Evolutionary conservation across 1,140 invertebrate species (phyloP).

Genomic region (Sipha flava): DNA sequence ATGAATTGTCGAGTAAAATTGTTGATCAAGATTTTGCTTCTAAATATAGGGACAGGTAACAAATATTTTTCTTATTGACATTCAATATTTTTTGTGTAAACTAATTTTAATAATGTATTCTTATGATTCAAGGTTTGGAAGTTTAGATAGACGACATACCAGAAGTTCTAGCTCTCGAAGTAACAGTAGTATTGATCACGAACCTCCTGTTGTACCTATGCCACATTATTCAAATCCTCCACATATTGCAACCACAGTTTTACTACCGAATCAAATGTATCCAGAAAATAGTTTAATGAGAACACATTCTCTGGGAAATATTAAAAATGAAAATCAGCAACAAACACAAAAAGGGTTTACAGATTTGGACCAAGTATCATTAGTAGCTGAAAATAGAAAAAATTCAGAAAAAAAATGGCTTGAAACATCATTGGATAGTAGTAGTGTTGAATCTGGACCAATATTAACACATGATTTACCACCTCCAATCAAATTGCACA

Average conservation of each 20-base stretch:
- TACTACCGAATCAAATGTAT: conserved; percentile 46
- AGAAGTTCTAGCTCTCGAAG: conserved; percentile 13
- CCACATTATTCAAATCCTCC: not conserved
- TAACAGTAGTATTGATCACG: not conserved
- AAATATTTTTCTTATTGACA: no score
- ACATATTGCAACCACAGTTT: conserved; percentile 35
- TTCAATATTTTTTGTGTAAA: no score
- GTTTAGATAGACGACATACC: conserved; percentile 50
- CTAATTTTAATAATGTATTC: not conserved
- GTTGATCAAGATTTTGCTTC: not conserved
- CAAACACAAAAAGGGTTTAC: not conserved
- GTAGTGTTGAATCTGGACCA: not conserved
- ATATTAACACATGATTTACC: not conserved
- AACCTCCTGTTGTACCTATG: not conserved
- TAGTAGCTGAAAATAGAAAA: conserved; percentile 34
- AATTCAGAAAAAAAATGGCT: conserved; percentile 59
- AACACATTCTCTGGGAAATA: conserved; percentile 55
- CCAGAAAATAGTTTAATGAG: conserved; percentile 48
- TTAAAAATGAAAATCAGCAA: conserved; percentile 43
- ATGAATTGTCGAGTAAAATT: conserved; percentile 1
- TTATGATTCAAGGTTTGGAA: conserved; percentile 47
- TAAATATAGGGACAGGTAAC: not conserved
- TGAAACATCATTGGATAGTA: conserved; percentile 60
- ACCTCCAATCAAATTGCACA: not conserved
- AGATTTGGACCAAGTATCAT: not conserved